phyloP scores from a whole-genome alignment of 53 echinoderm and acorn worm genomes.

The Mesocentrotus franciscanus region DNA sequence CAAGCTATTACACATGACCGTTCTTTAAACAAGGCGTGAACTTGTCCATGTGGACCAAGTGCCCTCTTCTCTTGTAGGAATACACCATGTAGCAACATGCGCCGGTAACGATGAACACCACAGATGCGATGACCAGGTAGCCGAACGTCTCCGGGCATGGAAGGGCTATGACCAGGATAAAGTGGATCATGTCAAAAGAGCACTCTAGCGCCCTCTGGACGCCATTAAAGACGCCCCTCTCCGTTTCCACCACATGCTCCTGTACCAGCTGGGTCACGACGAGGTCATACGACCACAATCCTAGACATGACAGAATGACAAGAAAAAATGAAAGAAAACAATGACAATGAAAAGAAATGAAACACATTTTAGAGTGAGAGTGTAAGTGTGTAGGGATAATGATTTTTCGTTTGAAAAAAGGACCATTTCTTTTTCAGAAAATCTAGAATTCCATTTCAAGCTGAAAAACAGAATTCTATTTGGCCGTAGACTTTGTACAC shows the following conservation, averaged over 20 bases:
- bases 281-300: slow-evolving; percentile 94
- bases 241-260: slow-evolving; percentile 74
- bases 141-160: slow-evolving; percentile 90
- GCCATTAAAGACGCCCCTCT: slow-evolving; percentile 88
- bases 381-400: background rate
- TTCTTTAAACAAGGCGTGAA: slow-evolving; percentile 57
- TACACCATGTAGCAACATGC: slow-evolving; percentile 72
- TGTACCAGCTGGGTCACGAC: slow-evolving; percentile 83
- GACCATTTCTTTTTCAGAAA: no score
- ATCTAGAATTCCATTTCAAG: no score
- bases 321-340: no score
- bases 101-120: slow-evolving; percentile 79
- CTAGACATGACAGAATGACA: slow-evolving; percentile 65
- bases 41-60: slow-evolving; percentile 81
- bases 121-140: slow-evolving; percentile 82
- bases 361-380: background rate
- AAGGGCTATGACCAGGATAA: slow-evolving; percentile 87
- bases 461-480: no score
- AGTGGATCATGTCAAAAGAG: slow-evolving; percentile 96
- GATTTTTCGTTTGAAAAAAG: background rate
- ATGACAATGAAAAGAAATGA: background rate
- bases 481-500: no score
- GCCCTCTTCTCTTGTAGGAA: slow-evolving; percentile 83
- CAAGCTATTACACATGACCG: background rate
- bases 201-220: slow-evolving; percentile 88